A percentile compares a stretch with the other conserved stretches of the same genome.
These are phyloP conservation scores for Meleagris gallopavo DNA, from an alignment of 2,113 vertebrate genomes.

Conservation along the genomic window DNA sequence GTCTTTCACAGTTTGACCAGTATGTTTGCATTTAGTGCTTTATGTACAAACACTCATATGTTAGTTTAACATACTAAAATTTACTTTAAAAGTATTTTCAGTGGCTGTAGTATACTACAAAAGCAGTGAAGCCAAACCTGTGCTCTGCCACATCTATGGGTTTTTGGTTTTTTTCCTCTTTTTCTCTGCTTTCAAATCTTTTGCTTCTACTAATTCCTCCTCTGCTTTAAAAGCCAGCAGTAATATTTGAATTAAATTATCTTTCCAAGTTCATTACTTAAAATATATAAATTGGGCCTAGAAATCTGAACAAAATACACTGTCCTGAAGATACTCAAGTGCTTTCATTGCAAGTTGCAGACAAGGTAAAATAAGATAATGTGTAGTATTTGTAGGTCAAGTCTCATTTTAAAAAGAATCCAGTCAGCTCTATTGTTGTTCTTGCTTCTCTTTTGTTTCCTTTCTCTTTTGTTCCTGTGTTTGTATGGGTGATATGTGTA, in stretches of 20 bases:
- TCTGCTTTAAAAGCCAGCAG: background rate
- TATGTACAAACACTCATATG: rapidly evolving
- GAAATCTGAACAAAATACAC: constrained; percentile 6
- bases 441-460: background rate
- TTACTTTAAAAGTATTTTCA: background rate
- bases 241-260: background rate
- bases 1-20: background rate
- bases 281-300: background rate
- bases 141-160: background rate
- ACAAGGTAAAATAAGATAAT: background rate
- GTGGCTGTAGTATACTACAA: background rate
- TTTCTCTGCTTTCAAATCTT: background rate
- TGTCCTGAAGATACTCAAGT: background rate
- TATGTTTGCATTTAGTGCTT: background rate
- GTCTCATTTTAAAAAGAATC: background rate
- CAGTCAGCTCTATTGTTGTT: background rate
- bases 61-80: background rate
- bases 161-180: background rate
- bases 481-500: background rate
- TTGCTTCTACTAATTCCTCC: background rate
- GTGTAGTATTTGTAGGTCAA: background rate
- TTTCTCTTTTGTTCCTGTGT: background rate
- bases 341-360: constrained; percentile 12
- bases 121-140: background rate
- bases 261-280: background rate